phyloP scores from a whole-genome alignment of 92 coral and sea anemone genomes.

The Siderastrea siderea region DNA sequence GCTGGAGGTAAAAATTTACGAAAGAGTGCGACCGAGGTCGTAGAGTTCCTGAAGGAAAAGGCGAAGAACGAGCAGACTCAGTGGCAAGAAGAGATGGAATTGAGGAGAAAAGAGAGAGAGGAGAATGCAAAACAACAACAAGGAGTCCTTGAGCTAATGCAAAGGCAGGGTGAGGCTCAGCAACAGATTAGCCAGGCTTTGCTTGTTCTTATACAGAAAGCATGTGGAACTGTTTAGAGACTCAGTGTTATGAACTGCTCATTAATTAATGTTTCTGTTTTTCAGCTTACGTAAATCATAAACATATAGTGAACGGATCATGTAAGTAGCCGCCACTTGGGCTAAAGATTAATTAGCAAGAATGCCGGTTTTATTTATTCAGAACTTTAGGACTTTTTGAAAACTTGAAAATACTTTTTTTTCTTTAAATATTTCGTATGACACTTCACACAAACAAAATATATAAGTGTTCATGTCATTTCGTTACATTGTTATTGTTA shows the following conservation, averaged over 20 bases:
- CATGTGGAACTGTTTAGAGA: constrained; percentile 23
- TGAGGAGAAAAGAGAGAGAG: constrained; percentile 47
- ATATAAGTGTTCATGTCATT: too few species aligned
- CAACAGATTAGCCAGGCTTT: constrained; percentile 57
- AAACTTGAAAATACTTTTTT: constrained; percentile 33
- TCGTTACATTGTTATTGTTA: too few species aligned
- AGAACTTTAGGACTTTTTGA: constrained; percentile 52
- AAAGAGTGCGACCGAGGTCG: constrained; percentile 60
- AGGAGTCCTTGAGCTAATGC: constrained; percentile 51
- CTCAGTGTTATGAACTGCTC: too few species aligned
- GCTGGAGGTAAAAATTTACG: constrained; percentile 38
- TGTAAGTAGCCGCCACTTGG: constrained; percentile 35
- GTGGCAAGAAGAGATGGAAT: constrained; percentile 54
- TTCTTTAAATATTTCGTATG: background rate
- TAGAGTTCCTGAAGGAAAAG: constrained; percentile 69
- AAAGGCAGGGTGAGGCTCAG: constrained; percentile 45
- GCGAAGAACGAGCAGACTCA: constrained; percentile 45
- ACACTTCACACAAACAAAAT: too few species aligned
- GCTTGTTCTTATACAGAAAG: constrained; percentile 40
- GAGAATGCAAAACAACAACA: constrained; percentile 49
- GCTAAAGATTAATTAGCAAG: constrained; percentile 41
- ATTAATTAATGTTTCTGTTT: constrained; percentile 4
- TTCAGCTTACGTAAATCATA: constrained; percentile 14
- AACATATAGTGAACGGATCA: constrained; percentile 25
- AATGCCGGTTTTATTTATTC: constrained; percentile 46